Evolutionary conservation across 1,140 invertebrate genomes (phyloP).

Genomic region (Bombus breviceps): DNA sequence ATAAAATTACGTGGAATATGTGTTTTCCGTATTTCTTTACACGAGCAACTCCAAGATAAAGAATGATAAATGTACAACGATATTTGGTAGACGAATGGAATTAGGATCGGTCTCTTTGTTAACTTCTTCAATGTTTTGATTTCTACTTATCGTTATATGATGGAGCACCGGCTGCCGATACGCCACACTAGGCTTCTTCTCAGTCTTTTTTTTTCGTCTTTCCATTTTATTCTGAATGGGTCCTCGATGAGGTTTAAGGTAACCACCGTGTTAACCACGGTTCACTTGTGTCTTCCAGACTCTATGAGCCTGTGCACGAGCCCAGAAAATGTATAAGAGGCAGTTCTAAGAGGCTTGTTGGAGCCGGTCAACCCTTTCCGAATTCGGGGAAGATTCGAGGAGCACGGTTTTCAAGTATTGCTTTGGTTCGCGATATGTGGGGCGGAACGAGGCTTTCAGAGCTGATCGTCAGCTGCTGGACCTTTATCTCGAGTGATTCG

Average conservation of each 20-base stretch:
- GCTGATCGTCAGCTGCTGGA: background rate
- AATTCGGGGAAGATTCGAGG: slow-evolving; percentile 47
- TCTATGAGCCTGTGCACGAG: slow-evolving; percentile 77
- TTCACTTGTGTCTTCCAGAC: slow-evolving; percentile 71
- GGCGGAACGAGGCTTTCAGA: slow-evolving; percentile 6
- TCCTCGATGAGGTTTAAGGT: slow-evolving; percentile 42
- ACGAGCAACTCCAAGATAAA: no score
- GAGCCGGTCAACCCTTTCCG: slow-evolving; percentile 60
- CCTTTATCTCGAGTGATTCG: background rate
- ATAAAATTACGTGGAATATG: no score
- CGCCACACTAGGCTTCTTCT: slow-evolving; percentile 5
- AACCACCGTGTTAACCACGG: slow-evolving; percentile 69
- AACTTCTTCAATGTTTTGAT: no score
- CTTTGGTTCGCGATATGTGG: slow-evolving; percentile 23
- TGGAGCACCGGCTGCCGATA: background rate
- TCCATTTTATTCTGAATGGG: background rate
- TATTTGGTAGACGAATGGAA: no score
- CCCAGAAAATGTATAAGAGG: slow-evolving; percentile 74
- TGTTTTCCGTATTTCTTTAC: no score
- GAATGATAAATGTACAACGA: no score
- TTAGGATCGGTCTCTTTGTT: no score
- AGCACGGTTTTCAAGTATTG: background rate
- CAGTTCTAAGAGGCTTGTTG: slow-evolving; percentile 66
- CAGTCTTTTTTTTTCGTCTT: background rate
- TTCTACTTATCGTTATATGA: background rate